Percentiles rank a stretch among this genome's conserved stretches.
Conservation (phyloP, 2,113 vertebrate genomes). For the Hepsetus odoe region DNA sequence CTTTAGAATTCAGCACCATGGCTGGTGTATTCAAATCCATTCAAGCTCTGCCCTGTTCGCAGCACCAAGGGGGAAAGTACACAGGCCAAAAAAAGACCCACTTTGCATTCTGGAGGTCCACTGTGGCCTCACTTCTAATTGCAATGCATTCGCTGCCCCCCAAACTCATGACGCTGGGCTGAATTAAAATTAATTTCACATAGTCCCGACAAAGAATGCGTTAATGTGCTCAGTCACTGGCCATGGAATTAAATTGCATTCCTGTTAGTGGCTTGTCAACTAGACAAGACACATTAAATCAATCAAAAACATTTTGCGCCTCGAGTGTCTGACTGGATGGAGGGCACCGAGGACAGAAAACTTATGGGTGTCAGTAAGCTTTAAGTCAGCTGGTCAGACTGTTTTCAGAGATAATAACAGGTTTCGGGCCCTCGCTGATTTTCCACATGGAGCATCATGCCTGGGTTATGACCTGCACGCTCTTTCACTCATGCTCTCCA, state of each 20-base stretch:
- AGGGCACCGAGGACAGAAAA: conserved; percentile 32
- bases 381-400: background rate
- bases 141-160: background rate
- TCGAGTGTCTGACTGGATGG: background rate
- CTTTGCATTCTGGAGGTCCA: conserved; percentile 24
- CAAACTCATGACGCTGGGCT: background rate
- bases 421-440: no score
- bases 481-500: no score
- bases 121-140: conserved; percentile 13
- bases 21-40: conserved; percentile 1
- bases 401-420: no score
- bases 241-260: conserved; percentile 14
- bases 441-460: no score
- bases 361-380: background rate
- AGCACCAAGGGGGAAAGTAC: conserved; percentile 24
- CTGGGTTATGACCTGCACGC: no score
- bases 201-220: background rate
- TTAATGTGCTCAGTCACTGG: conserved; percentile 6
- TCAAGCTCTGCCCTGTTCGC: conserved; percentile 2
- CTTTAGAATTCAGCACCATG: conserved; percentile 30
- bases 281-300: conserved; percentile 24
- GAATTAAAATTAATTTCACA: background rate
- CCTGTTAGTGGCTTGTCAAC: conserved; percentile 2
- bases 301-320: conserved; percentile 7
- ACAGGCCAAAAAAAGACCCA: background rate